A percentile compares a stretch with the other conserved stretches of the same genome.
These are phyloP conservation scores for Drosophila yakuba DNA, from an alignment of 1,140 invertebrate species.

Conservation along the genomic window DNA sequence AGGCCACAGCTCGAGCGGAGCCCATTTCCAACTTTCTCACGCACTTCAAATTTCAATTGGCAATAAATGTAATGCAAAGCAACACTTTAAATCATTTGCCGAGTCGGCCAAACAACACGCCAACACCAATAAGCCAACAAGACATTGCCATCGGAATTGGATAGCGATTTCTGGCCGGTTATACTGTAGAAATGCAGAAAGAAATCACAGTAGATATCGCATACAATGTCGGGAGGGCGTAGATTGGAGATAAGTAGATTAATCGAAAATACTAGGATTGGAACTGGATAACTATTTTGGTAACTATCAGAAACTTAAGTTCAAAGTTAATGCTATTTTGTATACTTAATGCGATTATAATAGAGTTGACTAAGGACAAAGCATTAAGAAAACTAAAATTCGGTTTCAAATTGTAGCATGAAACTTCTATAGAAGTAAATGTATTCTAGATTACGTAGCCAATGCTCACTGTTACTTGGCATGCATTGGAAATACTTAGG, in stretches of 20 bases:
- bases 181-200: conserved; percentile 20
- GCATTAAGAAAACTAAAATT: background rate
- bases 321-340: no score
- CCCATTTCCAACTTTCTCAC: conserved; percentile 83
- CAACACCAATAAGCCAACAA: conserved; percentile 75
- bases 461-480: conserved; percentile 4
- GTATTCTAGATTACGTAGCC: background rate
- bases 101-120: conserved; percentile 68
- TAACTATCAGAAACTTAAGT: no score
- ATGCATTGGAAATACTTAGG: conserved; percentile 2
- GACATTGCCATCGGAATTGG: conserved; percentile 42
- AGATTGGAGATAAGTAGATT: background rate
- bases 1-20: conserved; percentile 29
- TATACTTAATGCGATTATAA: no score
- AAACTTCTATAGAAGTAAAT: no score
- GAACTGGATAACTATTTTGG: no score
- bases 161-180: conserved; percentile 42
- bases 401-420: no score
- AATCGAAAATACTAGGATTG: background rate
- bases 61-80: conserved; percentile 85
- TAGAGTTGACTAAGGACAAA: no score
- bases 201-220: conserved; percentile 28
- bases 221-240: no score
- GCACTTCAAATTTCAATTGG: conserved; percentile 85
- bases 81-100: conserved; percentile 84